Conservation (phyloP, 2,113 vertebrate species). For the Poeciliopsis prolifica region DNA sequence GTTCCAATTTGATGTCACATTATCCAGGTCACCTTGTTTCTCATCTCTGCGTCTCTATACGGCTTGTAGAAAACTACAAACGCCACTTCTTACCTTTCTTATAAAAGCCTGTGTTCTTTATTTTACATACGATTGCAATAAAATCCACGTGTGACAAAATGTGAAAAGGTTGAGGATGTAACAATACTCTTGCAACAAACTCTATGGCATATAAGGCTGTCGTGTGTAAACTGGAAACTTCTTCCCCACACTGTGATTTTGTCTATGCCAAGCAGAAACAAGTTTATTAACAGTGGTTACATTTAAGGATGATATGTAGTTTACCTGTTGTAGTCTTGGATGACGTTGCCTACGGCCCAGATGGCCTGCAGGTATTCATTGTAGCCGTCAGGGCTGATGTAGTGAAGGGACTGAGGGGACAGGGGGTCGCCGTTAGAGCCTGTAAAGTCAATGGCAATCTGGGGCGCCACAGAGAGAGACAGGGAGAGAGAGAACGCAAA, state of each 20-base stretch:
- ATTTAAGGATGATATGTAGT: slow-evolving; percentile 16
- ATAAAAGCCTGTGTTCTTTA: background rate
- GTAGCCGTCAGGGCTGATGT: slow-evolving; percentile 89
- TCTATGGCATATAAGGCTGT: background rate
- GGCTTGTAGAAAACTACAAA: no score
- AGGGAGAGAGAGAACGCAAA: background rate
- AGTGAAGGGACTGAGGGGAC: slow-evolving; percentile 91
- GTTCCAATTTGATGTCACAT: no score
- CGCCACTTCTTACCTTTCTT: no score
- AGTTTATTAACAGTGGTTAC: background rate
- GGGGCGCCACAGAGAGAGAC: background rate
- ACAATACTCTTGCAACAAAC: no score
- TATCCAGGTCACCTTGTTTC: no score
- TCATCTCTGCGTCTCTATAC: no score
- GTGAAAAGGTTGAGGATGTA: background rate
- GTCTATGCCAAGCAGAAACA: background rate
- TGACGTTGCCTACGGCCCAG: slow-evolving; percentile 92
- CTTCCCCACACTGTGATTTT: no score
- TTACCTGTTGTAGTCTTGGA: slow-evolving; percentile 97
- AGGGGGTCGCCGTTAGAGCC: slow-evolving; percentile 93
- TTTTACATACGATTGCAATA: background rate
- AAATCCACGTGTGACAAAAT: background rate
- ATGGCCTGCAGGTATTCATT: slow-evolving; percentile 95
- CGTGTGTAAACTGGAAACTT: background rate
- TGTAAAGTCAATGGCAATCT: slow-evolving; percentile 97